phyloP scores from a whole-genome alignment of 1,140 invertebrate species.

The Drosophila kepulauana region DNA sequence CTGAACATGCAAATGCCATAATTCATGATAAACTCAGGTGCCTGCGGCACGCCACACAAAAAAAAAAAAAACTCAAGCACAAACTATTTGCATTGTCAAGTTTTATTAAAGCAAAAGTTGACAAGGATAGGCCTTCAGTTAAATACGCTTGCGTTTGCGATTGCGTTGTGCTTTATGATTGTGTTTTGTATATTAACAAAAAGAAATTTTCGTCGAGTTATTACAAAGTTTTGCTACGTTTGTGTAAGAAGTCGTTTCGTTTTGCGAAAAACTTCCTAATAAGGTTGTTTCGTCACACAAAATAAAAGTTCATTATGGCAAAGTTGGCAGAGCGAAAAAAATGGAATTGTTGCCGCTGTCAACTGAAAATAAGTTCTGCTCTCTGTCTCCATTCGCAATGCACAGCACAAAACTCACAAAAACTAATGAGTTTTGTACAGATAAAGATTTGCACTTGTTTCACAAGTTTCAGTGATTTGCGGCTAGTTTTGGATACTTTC shows the following conservation, averaged over 20 bases:
- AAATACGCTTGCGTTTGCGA: background rate
- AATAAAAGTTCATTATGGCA: conserved; percentile 46
- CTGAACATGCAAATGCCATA: background rate
- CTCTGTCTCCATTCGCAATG: conserved; percentile 19
- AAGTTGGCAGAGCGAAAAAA: conserved; percentile 26
- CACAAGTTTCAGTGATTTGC: conserved; percentile 67
- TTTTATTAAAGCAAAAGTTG: conserved; percentile 7
- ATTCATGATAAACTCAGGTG: background rate
- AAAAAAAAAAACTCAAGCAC: background rate
- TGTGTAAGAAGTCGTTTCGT: background rate
- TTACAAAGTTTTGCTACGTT: conserved; percentile 39
- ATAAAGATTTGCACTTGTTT: conserved; percentile 56
- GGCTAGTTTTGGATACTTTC: conserved; percentile 32
- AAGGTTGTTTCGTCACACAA: conserved; percentile 49
- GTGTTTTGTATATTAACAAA: conserved; percentile 23
- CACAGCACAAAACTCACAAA: conserved; percentile 40
- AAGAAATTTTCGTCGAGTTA: conserved; percentile 27
- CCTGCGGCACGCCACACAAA: background rate
- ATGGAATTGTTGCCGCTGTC: conserved; percentile 26
- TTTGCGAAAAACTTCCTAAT: conserved; percentile 31
- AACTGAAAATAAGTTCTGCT: conserved; percentile 23
- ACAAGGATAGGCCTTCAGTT: conserved; percentile 24
- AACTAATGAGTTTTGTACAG: conserved; percentile 71
- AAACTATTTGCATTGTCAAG: conserved; percentile 23
- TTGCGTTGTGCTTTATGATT: conserved; percentile 12